Conservation (phyloP, 2,797 vertebrate genomes). For the Eleutherodactylus coqui region DNA sequence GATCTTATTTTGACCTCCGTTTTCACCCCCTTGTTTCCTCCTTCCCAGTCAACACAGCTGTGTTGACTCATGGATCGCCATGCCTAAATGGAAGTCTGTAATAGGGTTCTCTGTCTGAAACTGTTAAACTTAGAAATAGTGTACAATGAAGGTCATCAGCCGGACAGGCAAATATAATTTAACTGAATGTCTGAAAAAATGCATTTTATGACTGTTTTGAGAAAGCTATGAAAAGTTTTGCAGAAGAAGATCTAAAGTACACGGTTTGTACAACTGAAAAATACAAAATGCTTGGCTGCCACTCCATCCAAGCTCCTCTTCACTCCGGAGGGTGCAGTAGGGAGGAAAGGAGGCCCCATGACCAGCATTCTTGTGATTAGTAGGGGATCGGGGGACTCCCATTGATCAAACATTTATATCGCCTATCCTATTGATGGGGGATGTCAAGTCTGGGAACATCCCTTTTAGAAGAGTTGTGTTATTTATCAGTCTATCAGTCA, state of each 20-base stretch:
- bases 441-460: too few relatives aligned
- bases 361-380: too few relatives aligned
- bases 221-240: neutral
- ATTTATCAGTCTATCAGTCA: too few relatives aligned
- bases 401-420: too few relatives aligned
- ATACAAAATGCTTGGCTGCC: too few relatives aligned
- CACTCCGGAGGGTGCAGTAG: too few relatives aligned
- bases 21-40: neutral
- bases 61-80: neutral
- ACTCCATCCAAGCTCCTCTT: too few relatives aligned
- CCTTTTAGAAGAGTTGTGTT: too few relatives aligned
- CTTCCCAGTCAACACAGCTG: conserved; percentile 25
- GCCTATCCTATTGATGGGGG: too few relatives aligned
- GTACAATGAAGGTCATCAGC: neutral
- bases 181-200: neutral
- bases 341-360: too few relatives aligned
- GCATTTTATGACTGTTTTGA: neutral
- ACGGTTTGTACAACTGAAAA: neutral
- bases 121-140: neutral
- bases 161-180: neutral
- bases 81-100: neutral
- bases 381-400: too few relatives aligned
- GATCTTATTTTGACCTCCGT: conserved; percentile 1
- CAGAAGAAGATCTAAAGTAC: neutral
- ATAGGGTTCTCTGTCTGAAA: neutral